Evolutionary conservation across 2,797 vertebrate species (phyloP).

Genomic region (Mus minutoides): DNA sequence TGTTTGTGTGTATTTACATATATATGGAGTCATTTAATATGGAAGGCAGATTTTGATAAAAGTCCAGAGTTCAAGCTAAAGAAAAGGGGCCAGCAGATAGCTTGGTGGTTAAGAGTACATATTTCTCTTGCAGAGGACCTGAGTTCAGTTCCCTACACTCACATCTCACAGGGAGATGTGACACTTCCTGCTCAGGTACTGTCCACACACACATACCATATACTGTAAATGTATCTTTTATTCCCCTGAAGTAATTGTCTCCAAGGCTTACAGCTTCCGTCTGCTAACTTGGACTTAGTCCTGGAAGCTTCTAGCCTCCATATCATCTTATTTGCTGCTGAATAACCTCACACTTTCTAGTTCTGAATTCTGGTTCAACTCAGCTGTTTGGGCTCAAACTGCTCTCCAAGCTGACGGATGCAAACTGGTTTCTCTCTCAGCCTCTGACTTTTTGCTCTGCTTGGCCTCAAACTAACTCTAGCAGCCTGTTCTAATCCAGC

Average conservation of each 20-base stretch:
- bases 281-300: not conserved
- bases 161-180: not conserved
- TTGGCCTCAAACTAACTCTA: not conserved
- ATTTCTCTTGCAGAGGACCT: not conserved
- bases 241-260: not conserved
- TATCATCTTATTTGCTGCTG: not conserved
- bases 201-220: not conserved
- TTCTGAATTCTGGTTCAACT: not conserved
- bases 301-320: not conserved
- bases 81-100: not conserved
- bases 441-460: not conserved
- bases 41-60: conserved; percentile 26
- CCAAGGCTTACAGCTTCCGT: not conserved
- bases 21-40: not conserved
- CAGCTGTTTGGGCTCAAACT: not conserved
- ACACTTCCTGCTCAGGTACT: not conserved
- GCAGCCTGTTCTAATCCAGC: not conserved
- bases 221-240: not conserved
- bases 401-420: not conserved
- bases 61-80: conserved; percentile 25
- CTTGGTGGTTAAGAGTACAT: not conserved
- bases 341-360: not conserved
- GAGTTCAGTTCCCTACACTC: not conserved
- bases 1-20: not conserved
- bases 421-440: not conserved